Evolutionary conservation across 2,113 vertebrate genomes (phyloP).

Genomic region (Oreochromis tanganicae): DNA sequence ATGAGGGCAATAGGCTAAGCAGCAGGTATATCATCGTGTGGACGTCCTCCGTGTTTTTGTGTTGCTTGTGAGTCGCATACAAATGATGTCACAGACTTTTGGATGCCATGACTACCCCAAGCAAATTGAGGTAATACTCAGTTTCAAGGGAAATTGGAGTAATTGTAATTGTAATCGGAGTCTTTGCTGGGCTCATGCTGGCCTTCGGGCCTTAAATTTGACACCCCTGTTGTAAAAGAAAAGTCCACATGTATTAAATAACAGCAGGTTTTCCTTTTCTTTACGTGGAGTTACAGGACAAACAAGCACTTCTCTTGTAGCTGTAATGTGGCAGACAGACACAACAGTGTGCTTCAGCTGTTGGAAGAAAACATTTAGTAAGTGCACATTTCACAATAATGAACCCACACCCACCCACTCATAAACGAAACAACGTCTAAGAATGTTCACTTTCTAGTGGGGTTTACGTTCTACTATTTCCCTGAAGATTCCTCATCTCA

Average conservation of each 20-base stretch:
- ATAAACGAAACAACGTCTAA: background rate
- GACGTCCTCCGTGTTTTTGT: background rate
- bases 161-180: background rate
- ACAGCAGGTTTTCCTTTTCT: background rate
- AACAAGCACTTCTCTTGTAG: background rate
- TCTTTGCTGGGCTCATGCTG: background rate
- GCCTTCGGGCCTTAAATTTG: background rate
- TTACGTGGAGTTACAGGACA: background rate
- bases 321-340: background rate
- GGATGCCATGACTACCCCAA: background rate
- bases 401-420: background rate
- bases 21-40: rapidly evolving
- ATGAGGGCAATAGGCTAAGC: background rate
- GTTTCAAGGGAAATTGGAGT: background rate
- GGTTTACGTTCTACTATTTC: background rate
- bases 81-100: background rate
- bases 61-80: background rate
- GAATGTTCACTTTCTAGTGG: background rate
- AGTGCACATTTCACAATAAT: background rate
- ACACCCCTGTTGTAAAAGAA: background rate
- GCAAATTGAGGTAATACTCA: background rate
- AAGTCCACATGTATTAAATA: background rate
- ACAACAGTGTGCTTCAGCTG: rapidly evolving
- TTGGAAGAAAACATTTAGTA: background rate
- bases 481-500: background rate